phyloP scores from a whole-genome alignment of 2,888 invertebrate species.

The Parnassius glacialis region DNA sequence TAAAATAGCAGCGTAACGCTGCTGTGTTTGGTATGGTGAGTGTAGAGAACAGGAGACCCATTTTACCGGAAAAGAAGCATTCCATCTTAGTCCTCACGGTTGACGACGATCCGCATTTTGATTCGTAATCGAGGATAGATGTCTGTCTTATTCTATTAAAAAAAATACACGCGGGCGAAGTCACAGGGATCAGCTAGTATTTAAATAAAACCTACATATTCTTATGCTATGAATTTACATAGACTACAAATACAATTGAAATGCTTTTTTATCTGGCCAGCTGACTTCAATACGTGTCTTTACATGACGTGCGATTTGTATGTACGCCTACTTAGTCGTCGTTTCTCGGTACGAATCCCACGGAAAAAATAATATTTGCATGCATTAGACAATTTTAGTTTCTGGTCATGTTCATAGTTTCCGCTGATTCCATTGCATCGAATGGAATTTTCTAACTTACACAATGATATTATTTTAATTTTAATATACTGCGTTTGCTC shows the following conservation, averaged over 20 bases:
- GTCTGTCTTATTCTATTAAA: too few relatives aligned
- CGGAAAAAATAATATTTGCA: conserved; percentile 25
- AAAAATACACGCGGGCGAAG: too few relatives aligned
- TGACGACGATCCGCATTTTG: too few relatives aligned
- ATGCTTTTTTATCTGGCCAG: conserved; percentile 13
- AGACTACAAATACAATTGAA: not conserved
- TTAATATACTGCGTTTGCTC: not conserved
- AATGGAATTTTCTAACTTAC: conserved; percentile 21
- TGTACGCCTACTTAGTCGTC: not conserved
- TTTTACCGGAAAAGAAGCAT: too few relatives aligned
- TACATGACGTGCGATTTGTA: not conserved
- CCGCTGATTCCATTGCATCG: conserved; percentile 11
- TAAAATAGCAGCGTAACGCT: too few relatives aligned
- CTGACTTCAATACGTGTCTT: conserved; percentile 11
- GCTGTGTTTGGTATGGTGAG: too few relatives aligned
- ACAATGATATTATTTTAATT: conserved; percentile 8
- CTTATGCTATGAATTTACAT: not conserved
- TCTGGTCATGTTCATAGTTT: conserved; percentile 24
- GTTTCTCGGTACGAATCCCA: conserved; percentile 21
- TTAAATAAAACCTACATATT: not conserved
- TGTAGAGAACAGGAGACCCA: too few relatives aligned
- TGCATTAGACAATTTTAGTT: conserved; percentile 27
- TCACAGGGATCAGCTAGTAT: too few relatives aligned
- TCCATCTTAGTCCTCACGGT: too few relatives aligned
- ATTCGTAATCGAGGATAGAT: too few relatives aligned